Evolutionary conservation across 1,140 invertebrate species (phyloP).

Genomic region (Tyrophagus putrescentiae): DNA sequence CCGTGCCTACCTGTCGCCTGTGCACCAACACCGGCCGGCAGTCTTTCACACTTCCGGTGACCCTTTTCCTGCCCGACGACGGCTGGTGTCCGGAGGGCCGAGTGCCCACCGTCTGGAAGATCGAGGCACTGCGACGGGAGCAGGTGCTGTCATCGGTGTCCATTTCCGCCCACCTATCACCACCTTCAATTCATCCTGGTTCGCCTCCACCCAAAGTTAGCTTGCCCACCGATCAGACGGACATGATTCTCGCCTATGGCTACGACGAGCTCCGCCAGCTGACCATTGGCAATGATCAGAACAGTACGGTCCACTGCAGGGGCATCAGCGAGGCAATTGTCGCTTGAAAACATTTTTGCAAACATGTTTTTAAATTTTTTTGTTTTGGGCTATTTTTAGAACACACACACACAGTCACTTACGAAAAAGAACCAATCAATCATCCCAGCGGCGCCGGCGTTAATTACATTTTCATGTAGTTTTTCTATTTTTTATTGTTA

Average conservation of each 20-base stretch:
- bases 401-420: too few species aligned
- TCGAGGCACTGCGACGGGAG: constrained; percentile 4
- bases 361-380: background rate
- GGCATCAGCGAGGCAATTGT: constrained; percentile 13
- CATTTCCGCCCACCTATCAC: background rate
- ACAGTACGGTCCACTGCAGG: background rate
- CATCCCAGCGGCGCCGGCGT: too few species aligned
- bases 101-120: constrained; percentile 15
- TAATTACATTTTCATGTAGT: too few species aligned
- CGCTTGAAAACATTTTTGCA: background rate
- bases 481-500: too few species aligned
- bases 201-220: background rate
- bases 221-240: constrained; percentile 4
- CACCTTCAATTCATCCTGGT: background rate
- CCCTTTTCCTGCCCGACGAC: constrained; percentile 4
- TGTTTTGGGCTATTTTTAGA: too few species aligned
- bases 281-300: background rate
- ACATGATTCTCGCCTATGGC: constrained; percentile 10
- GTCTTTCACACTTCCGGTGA: constrained; percentile 14
- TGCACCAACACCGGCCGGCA: constrained; percentile 14
- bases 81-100: constrained; percentile 16
- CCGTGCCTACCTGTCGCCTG: constrained; percentile 10
- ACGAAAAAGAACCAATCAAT: too few species aligned
- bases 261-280: constrained; percentile 11
- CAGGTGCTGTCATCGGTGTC: background rate